Base-by-base conservation (phyloP, 2,888 invertebrate species). In the Tenthredo mesomela region DNA sequence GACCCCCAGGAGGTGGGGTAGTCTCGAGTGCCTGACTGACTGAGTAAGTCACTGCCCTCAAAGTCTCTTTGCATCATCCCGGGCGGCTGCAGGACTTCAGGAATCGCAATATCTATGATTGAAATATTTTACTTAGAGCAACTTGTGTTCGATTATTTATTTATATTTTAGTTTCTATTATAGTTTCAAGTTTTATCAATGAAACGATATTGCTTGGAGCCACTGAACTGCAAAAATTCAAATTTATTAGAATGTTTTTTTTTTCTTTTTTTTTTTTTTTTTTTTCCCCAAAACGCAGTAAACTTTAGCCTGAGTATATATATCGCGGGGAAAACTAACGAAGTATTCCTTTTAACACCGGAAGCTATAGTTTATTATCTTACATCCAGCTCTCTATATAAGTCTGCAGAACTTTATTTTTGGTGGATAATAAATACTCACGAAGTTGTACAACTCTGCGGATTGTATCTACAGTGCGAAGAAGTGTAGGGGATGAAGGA, bases 31-130 rank as follows among this genome's bases (percentile, higher is more conserved):
- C 29, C 50, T 70, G 43, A 67, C 82, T 70, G 82, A 67, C 47
- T 82, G 67, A 65, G 82, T 80, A 80, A 82, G 67, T 82, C 82
- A 70, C 67, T 67, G 67, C 70, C 82, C 67, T 82, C 67, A 67
- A 21, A 78, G 78, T 43, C 65, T 82, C 67, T 65, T 54, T 54
- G 82, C 82, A 67, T 67, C 67, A 67, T 58, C 43, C n/a, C 67
- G 18, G 15, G 7, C 29, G 50, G 12, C 15, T 47, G 47, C 80
- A 80, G 61, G 61, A 77, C 77, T 77, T 18, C 54, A 15, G 47
- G n/a, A 73, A 25, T 43, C 71, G 71, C 40, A 43, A 40, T 43
- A 43, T 12, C 40, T n/a, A 73, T 18, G 71, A 73, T 73, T 73
- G 43, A 73, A 73, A 73, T 73, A 43, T 73, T 25, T 18, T 2